Percentiles rank a stretch among this genome's conserved stretches.
Conservation (phyloP, 2,113 vertebrate species). For the Saimiri boliviensis region DNA sequence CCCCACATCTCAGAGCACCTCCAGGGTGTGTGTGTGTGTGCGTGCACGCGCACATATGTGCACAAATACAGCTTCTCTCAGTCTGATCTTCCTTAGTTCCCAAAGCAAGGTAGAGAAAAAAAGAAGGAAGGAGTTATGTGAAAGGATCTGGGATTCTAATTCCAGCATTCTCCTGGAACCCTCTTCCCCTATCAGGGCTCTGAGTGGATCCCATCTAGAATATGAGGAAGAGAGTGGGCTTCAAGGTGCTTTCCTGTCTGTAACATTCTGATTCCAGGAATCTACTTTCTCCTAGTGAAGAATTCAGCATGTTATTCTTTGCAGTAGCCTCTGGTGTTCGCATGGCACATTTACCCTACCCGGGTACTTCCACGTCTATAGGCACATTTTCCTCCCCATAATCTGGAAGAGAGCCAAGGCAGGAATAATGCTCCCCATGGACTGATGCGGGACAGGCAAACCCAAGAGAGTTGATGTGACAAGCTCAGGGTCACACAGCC, state of each 20-base stretch:
- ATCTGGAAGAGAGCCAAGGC: neutral
- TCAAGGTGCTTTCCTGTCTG: neutral
- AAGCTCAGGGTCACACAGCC: neutral
- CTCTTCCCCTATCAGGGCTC: neutral
- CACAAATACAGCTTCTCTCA: neutral
- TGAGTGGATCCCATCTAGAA: neutral
- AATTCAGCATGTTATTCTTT: neutral
- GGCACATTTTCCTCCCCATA: neutral
- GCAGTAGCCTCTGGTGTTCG: neutral
- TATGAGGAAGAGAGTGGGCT: neutral
- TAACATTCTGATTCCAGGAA: neutral
- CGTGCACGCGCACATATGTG: neutral
- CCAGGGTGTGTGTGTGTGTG: too few species aligned
- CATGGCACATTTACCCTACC: neutral
- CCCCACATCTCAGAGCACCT: neutral
- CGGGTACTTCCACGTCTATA: neutral
- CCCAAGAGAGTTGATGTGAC: neutral
- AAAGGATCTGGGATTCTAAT: neutral
- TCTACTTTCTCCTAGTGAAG: neutral
- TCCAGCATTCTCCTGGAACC: neutral
- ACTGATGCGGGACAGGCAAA: neutral
- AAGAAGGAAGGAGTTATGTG: neutral
- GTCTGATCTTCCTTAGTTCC: neutral
- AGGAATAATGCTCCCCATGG: neutral
- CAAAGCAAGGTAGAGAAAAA: constrained; percentile 5